These are phyloP conservation scores for Cnemophilus loriae DNA, from an alignment of 2,113 vertebrate genomes.

Conservation along the genomic window DNA sequence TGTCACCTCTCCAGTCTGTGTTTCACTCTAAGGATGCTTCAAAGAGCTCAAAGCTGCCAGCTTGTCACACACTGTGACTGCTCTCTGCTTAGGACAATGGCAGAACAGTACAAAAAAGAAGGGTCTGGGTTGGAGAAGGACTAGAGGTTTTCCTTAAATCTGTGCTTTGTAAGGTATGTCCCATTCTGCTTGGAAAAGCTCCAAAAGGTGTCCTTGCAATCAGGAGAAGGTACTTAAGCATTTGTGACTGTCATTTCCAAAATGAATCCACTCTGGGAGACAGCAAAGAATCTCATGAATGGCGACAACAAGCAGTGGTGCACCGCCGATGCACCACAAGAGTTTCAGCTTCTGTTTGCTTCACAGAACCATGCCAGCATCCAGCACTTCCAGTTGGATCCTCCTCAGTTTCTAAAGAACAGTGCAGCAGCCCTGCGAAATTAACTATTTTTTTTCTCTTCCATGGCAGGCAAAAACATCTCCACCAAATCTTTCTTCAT, in stretches of 20 bases:
- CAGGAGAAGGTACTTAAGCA: neutral
- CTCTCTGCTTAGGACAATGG: neutral
- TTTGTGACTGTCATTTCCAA: neutral
- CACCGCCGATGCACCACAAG: neutral
- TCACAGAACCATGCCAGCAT: neutral
- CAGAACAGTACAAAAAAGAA: neutral
- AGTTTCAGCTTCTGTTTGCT: neutral
- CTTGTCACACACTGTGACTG: neutral
- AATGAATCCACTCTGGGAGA: neutral
- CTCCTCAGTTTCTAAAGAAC: neutral
- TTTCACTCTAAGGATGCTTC: neutral
- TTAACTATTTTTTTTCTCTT: neutral
- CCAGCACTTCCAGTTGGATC: neutral
- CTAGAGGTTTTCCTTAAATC: neutral
- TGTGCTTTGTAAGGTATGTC: neutral
- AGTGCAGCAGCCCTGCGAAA: neutral
- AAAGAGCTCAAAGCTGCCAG: neutral
- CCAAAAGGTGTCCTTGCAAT: neutral
- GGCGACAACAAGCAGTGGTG: neutral
- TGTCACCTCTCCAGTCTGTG: neutral
- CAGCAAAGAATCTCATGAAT: neutral
- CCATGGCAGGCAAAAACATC: neutral
- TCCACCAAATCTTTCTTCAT: neutral
- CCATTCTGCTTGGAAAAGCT: neutral
- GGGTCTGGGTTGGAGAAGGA: neutral